Evolutionary conservation across 1,140 invertebrate species (phyloP), one percentile per base, ranked within the genome.

Genomic region (Zaprionus taronus): DNA sequence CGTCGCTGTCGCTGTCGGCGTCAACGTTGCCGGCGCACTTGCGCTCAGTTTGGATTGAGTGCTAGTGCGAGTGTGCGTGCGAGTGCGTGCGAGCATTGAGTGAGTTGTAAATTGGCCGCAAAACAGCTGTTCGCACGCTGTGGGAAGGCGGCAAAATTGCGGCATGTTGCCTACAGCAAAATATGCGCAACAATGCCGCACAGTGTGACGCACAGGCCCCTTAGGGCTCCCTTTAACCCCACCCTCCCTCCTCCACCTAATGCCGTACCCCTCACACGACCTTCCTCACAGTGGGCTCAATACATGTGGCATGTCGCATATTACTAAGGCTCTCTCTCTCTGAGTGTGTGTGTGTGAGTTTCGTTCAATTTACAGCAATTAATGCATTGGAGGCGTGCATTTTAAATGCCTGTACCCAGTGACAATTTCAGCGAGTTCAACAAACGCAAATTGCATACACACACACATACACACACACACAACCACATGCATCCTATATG

Each of bases 311-410:
- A 69, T 75, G 24, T 56, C 34, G 61, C 68, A 60, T 57, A 70
- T 22, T 31, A 26, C n/a, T 44, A 44, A n/a, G 14, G 24, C 24
- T 17, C 60, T 38, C 17, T 36, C 6, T 20, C 12, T 47, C 17
- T 67, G 22, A 5, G 6, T 36, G 41, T 31, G 36, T 7, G 36
- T 60, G 17, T 11, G 36, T 17, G n/a, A 62, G 56, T 34, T 71
- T 71, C 22, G 68, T 61, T 76, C 62, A 72, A 77, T 77, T 72
- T 72, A 77, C 44, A 66, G 74, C 70, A 77, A 77, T 77, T 77
- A 77, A 77, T 72, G 56, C 69, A 66, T 72, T 47, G 69, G 47
- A 66, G 69, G 62, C 74, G 69, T 77, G 69, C 69, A 77, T 72
- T 77, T 77, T 72, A 67, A 72, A 72, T 77, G 73, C 44, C 20